Evolutionary conservation across 2,113 vertebrate species (phyloP), one percentile per base, ranked within the genome.

Genomic region (Psilopsiagon aymara): DNA sequence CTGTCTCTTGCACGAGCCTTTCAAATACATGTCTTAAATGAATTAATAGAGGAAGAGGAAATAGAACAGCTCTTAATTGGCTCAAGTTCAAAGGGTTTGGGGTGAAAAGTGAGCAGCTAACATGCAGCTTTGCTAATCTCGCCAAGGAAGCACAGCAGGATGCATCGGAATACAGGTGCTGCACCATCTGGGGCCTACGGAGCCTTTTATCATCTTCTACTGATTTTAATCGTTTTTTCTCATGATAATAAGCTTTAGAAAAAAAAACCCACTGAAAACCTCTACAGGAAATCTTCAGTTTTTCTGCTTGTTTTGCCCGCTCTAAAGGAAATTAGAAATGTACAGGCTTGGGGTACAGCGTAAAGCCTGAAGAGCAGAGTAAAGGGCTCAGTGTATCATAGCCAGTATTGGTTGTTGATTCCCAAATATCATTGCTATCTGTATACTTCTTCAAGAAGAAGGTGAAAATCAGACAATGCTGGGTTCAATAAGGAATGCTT

Each of bases 51-150:
- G 87, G 33, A 82, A 80, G 68, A 44, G 23, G 57, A 92, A 79
- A 31, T 27, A 35, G 46, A 57, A 23, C 29, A 66, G 0, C 39
- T 62, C 52, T 31, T 82, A 70, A 43, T 3, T 95, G 79, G 41
- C 79, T 67, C 55, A 17, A 78, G 81, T 89, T 94, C 53, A 91
- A 89, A 89, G 88, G 64, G 49, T 83, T 27, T 67, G 60, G 17
- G 44, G 33, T 84, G 64, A 43, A 15, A 46, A 91, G 35, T 0
- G 9, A 81, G 68, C 53, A 37, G 60, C 44, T 47, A 13, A 35
- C n/a, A 2, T 12, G 44, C 82, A 52, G 55, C 33, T 84, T 70
- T 81, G 39, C 47, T 60, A 33, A 2, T 27, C 33, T 73, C 17
- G 31, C 39, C 43, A 16, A 16, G 44, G 31, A 73, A 57, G 51